These are phyloP conservation scores for Hemithea aestivaria DNA, from an alignment of 2,888 invertebrate species.

Conservation along the genomic window DNA sequence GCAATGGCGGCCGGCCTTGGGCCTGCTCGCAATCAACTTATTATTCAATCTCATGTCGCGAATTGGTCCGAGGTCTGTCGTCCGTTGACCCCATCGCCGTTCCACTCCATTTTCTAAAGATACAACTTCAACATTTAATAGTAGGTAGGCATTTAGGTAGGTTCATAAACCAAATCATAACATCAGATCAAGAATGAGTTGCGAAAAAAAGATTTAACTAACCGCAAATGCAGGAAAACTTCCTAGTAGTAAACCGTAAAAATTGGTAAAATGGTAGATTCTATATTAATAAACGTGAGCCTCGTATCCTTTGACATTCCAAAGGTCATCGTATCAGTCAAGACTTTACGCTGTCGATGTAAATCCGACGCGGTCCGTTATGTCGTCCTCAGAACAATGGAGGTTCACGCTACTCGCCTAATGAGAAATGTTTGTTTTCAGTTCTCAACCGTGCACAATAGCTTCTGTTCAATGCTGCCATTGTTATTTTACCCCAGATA, in stretches of 20 bases:
- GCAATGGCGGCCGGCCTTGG: slow-evolving; percentile 73
- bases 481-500: slow-evolving; percentile 51
- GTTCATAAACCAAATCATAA: no score
- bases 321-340: slow-evolving; percentile 53
- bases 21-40: slow-evolving; percentile 72
- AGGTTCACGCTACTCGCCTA: slow-evolving; percentile 67
- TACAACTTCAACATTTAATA: slow-evolving; percentile 26
- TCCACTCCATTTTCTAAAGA: slow-evolving; percentile 49
- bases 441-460: slow-evolving; percentile 65
- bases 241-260: no score
- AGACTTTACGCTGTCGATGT: slow-evolving; percentile 48
- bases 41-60: slow-evolving; percentile 79
- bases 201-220: no score
- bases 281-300: slow-evolving; percentile 9
- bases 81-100: slow-evolving; percentile 60
- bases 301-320: slow-evolving; percentile 33
- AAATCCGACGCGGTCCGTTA: slow-evolving; percentile 73
- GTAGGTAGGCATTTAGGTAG: slow-evolving; percentile 15
- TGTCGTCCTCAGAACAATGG: slow-evolving; percentile 71
- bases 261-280: slow-evolving; percentile 5
- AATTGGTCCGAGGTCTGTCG: slow-evolving; percentile 75
- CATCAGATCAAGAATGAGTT: no score
- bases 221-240: no score
- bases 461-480: slow-evolving; percentile 59
- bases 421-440: slow-evolving; percentile 77